Conservation (phyloP, 2,113 vertebrate species). For the Notarius lentiginosus region DNA sequence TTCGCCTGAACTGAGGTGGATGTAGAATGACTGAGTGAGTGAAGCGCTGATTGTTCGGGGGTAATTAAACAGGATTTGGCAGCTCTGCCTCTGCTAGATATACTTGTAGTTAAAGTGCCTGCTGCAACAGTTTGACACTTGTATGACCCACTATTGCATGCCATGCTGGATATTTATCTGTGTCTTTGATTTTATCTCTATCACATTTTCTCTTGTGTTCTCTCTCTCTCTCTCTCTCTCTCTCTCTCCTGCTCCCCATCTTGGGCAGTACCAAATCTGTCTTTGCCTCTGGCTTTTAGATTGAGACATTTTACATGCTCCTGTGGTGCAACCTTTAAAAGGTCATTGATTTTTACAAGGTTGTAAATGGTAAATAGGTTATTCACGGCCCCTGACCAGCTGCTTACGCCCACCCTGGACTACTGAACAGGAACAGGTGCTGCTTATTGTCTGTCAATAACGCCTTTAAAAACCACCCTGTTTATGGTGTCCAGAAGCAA, state of each 20-base stretch:
- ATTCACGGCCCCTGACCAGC: constrained; percentile 44
- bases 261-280: neutral
- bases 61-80: constrained; percentile 51
- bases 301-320: constrained; percentile 59
- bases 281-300: constrained; percentile 53
- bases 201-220: neutral
- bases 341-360: constrained; percentile 66
- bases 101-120: constrained; percentile 57
- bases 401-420: constrained; percentile 37
- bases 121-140: constrained; percentile 62
- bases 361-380: constrained; percentile 60
- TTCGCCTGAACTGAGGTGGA: constrained; percentile 50
- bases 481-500: neutral
- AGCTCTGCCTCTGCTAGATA: constrained; percentile 49
- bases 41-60: constrained; percentile 56
- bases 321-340: constrained; percentile 59
- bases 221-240: neutral
- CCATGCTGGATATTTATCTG: neutral
- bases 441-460: neutral
- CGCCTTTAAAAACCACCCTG: neutral
- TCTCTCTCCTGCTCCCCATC: neutral
- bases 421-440: constrained; percentile 37
- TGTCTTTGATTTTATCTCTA: neutral
- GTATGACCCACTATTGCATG: neutral
- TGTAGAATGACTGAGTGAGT: constrained; percentile 52